Percentiles rank a stretch among this genome's conserved stretches.
These are phyloP conservation scores for Teinopalpus imperialis DNA, from an alignment of 2,888 invertebrate genomes.

Conservation along the genomic window DNA sequence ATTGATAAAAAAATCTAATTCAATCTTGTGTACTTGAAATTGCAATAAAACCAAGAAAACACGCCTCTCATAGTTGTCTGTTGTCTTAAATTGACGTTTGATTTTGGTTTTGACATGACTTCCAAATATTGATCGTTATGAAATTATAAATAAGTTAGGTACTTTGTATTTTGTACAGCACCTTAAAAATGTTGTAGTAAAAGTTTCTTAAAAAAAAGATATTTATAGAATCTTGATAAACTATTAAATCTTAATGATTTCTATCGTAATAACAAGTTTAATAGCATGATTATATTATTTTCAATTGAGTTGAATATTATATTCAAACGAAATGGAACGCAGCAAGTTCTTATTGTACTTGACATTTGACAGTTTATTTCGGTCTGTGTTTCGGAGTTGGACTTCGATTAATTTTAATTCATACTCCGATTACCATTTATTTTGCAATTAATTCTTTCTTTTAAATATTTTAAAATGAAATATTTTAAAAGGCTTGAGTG, in stretches of 20 bases:
- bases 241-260: no score
- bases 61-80: conserved; percentile 13
- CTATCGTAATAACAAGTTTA: no score
- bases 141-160: no score
- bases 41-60: conserved; percentile 7
- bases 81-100: conserved; percentile 27
- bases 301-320: no score
- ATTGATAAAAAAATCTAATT: neutral
- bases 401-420: conserved; percentile 37
- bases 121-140: no score
- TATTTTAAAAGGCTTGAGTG: conserved; percentile 26
- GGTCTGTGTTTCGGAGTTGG: conserved; percentile 24
- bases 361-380: conserved; percentile 32
- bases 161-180: no score
- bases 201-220: no score
- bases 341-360: neutral
- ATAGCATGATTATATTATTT: no score
- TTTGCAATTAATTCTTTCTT: conserved; percentile 27
- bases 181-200: no score
- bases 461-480: conserved; percentile 31
- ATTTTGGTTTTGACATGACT: no score
- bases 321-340: conserved; percentile 7
- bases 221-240: no score
- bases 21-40: no score
- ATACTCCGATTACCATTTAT: conserved; percentile 24